Percentiles rank a stretch among this genome's conserved stretches.
phyloP scores from a whole-genome alignment of 1,140 invertebrate species.

The Sinella curviseta region DNA sequence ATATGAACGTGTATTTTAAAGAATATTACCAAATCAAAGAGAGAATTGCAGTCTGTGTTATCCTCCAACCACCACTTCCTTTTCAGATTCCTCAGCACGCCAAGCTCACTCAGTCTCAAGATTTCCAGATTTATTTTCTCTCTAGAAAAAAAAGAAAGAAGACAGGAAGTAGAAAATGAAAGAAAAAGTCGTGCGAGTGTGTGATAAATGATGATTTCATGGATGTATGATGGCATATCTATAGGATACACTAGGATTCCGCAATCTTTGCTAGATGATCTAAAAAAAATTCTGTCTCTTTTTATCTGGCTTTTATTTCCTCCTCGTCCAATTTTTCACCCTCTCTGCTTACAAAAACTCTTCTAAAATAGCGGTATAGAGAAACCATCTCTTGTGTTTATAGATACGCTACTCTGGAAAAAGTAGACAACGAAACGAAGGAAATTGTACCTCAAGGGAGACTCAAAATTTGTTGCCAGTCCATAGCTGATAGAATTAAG shows the following conservation, averaged over 20 bases:
- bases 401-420: background rate
- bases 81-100: slow-evolving; percentile 81
- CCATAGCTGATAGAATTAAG: slow-evolving; percentile 91
- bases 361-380: background rate
- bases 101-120: slow-evolving; percentile 85
- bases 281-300: background rate
- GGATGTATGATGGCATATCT: slow-evolving; percentile 14
- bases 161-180: slow-evolving; percentile 3
- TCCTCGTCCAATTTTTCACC: background rate
- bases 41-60: slow-evolving; percentile 1
- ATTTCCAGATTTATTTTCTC: slow-evolving; percentile 88
- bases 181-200: background rate
- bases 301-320: background rate
- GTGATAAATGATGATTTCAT: slow-evolving; percentile 19
- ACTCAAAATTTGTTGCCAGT: slow-evolving; percentile 84
- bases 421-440: background rate
- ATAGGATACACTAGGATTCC: background rate
- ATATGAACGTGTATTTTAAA: background rate
- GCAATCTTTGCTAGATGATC: slow-evolving; percentile 5
- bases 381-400: background rate
- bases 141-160: slow-evolving; percentile 58
- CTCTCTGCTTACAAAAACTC: background rate
- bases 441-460: slow-evolving; percentile 71
- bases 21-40: slow-evolving; percentile 9
- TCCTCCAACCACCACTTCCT: slow-evolving; percentile 87